These are phyloP conservation scores for Mythimna albipuncta DNA, from an alignment of 2,888 invertebrate species.

Conservation along the genomic window DNA sequence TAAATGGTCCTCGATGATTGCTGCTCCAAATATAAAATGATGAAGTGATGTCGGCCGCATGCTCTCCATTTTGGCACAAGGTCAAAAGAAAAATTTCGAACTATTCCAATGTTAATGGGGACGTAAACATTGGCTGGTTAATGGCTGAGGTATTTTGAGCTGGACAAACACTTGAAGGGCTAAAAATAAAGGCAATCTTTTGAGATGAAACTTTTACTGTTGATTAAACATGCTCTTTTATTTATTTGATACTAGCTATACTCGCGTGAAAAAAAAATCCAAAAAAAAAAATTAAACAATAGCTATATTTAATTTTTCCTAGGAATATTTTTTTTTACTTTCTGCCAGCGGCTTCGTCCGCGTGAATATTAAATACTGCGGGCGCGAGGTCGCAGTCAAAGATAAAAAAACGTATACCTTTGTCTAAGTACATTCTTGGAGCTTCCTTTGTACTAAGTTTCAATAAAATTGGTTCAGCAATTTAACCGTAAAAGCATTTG, in stretches of 20 bases:
- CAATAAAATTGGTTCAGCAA: too few relatives aligned
- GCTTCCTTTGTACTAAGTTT: too few relatives aligned
- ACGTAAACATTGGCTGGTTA: conserved; percentile 50
- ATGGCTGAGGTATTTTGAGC: conserved; percentile 29
- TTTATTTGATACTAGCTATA: not conserved
- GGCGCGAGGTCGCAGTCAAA: too few relatives aligned
- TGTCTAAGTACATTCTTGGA: too few relatives aligned
- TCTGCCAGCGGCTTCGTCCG: too few relatives aligned
- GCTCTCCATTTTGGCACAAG: conserved; percentile 60
- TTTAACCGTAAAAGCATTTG: too few relatives aligned
- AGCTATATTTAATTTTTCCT: too few relatives aligned
- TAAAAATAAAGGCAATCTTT: conserved; percentile 23
- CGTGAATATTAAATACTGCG: too few relatives aligned
- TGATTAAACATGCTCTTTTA: not conserved
- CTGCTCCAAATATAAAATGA: conserved; percentile 57
- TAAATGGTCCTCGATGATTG: conserved; percentile 23
- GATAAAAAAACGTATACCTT: too few relatives aligned
- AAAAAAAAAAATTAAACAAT: too few relatives aligned
- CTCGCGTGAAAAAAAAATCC: too few relatives aligned
- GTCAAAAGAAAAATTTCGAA: conserved; percentile 53
- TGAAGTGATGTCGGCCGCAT: conserved; percentile 43
- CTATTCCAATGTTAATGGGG: conserved; percentile 48
- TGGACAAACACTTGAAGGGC: conserved; percentile 3
- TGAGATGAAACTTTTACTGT: not conserved
- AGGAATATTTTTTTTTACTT: too few relatives aligned